Conservation (phyloP, 1,140 invertebrate species). For the Nixonia krombeini region DNA sequence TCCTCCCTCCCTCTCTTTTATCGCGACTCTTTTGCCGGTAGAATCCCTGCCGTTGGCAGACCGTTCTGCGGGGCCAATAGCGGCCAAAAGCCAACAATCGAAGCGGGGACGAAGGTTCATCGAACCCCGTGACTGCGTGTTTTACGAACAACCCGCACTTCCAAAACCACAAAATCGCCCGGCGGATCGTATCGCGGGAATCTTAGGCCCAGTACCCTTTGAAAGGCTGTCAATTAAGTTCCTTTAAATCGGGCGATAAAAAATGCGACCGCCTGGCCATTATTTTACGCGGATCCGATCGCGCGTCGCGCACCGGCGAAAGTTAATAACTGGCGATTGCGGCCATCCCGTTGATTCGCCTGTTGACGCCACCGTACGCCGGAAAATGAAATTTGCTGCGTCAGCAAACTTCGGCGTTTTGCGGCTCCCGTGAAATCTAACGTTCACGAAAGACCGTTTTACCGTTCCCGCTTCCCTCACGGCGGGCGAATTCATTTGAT, state of each 20-base stretch:
- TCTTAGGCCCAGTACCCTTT: background rate
- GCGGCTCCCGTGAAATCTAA: no score
- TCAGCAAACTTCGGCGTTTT: no score
- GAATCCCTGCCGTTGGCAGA: conserved; percentile 1
- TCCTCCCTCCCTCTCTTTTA: background rate
- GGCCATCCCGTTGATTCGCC: background rate
- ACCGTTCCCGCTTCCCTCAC: no score
- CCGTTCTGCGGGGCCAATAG: background rate
- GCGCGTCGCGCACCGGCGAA: background rate
- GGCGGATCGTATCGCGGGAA: background rate
- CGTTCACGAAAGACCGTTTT: no score
- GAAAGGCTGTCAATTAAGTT: background rate
- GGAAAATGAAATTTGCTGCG: no score
- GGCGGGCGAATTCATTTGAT: no score
- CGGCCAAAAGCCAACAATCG: conserved; percentile 1
- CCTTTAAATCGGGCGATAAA: background rate
- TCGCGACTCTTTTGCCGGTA: background rate
- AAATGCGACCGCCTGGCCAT: background rate
- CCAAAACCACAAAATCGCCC: conserved; percentile 1
- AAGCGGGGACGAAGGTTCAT: conserved; percentile 1
- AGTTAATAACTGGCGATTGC: background rate
- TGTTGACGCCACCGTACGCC: no score
- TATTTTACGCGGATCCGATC: background rate
- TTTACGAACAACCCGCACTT: conserved; percentile 3
- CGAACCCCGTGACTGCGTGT: conserved; percentile 3